These are phyloP conservation scores for Drosophila nigritarsus DNA, from an alignment of 2,888 invertebrate genomes.

Conservation along the genomic window DNA sequence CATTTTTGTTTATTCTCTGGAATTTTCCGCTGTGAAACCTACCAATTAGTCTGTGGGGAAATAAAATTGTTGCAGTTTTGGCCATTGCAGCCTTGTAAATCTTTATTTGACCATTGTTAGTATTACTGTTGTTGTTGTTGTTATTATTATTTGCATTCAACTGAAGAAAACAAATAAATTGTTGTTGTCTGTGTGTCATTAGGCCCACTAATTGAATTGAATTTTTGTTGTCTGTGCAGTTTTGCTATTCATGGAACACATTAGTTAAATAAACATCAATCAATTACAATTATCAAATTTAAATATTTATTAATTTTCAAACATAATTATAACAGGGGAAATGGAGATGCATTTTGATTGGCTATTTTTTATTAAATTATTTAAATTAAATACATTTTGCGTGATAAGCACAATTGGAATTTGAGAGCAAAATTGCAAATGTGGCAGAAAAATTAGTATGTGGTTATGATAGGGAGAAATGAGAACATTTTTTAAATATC, in stretches of 20 bases:
- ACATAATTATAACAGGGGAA: slow-evolving; percentile 25
- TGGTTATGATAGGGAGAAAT: neutral
- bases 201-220: slow-evolving; percentile 64
- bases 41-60: slow-evolving; percentile 64
- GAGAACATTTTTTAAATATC: neutral
- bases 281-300: slow-evolving; percentile 65
- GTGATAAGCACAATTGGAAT: neutral
- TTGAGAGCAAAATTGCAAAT: neutral
- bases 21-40: slow-evolving; percentile 26
- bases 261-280: slow-evolving; percentile 61
- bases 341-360: neutral
- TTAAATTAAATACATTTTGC: slow-evolving; percentile 19
- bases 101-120: slow-evolving; percentile 2
- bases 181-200: slow-evolving; percentile 65
- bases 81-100: slow-evolving; percentile 17
- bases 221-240: slow-evolving; percentile 53
- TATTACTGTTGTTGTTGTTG: slow-evolving; percentile 12
- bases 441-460: neutral
- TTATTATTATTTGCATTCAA: slow-evolving; percentile 20
- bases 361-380: slow-evolving; percentile 16
- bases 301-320: neutral
- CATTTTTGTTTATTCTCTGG: slow-evolving; percentile 13
- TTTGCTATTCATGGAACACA: slow-evolving; percentile 17
- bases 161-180: slow-evolving; percentile 56
- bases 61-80: slow-evolving; percentile 37